phyloP scores from a whole-genome alignment of 2,888 invertebrate genomes.

The Dynastes tityus region DNA sequence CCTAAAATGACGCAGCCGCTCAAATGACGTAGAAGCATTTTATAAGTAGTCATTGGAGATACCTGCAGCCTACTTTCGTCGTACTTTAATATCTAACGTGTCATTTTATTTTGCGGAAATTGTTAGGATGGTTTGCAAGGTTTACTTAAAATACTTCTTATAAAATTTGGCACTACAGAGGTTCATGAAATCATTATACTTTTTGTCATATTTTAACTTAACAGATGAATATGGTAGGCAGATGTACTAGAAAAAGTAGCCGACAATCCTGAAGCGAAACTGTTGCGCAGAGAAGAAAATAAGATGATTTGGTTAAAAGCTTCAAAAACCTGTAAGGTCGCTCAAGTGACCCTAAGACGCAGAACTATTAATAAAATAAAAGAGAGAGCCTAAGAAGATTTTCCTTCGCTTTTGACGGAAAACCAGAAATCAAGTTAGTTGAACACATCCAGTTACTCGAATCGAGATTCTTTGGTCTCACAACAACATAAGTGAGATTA shows the following conservation, averaged over 20 bases:
- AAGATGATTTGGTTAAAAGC: neutral
- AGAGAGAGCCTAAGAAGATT: neutral
- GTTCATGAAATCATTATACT: too few relatives aligned
- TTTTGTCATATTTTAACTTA: too few relatives aligned
- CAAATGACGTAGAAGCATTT: too few relatives aligned
- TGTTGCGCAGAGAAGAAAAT: neutral
- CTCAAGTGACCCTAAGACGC: neutral
- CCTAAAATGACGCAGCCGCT: too few relatives aligned
- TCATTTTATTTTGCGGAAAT: too few relatives aligned
- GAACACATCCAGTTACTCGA: neutral
- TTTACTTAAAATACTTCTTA: too few relatives aligned
- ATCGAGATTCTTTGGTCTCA: slow-evolving; percentile 1
- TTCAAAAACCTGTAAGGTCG: neutral
- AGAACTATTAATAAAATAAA: neutral
- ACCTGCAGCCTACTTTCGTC: too few relatives aligned
- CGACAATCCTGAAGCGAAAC: neutral
- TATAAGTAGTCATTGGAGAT: too few relatives aligned
- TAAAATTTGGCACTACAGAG: too few relatives aligned
- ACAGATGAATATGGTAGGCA: neutral
- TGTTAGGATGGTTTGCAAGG: too few relatives aligned
- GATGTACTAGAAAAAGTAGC: neutral
- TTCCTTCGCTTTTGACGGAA: neutral
- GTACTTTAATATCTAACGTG: too few relatives aligned
- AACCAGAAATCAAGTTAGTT: neutral
- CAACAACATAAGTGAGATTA: neutral